Percentiles rank a stretch among this genome's conserved stretches.
phyloP scores from a whole-genome alignment of 1,140 invertebrate genomes.

The Proctacanthus coquilletti region DNA sequence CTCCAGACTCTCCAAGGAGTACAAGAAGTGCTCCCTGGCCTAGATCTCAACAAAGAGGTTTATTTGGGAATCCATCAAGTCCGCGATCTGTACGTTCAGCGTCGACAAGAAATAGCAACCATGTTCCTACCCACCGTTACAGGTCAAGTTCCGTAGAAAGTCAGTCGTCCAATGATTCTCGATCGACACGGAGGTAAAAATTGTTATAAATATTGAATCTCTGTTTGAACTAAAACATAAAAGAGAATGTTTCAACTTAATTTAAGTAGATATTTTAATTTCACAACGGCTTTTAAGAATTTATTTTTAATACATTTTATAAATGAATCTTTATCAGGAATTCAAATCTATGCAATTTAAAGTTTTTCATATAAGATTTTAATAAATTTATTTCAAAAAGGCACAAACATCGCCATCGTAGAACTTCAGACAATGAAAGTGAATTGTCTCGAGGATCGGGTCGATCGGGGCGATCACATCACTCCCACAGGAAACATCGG shows the following conservation, averaged over 20 bases:
- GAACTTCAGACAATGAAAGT: slow-evolving; percentile 75
- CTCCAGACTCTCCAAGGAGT: slow-evolving; percentile 53
- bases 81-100: slow-evolving; percentile 52
- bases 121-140: slow-evolving; percentile 21
- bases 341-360: too few relatives aligned
- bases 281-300: too few relatives aligned
- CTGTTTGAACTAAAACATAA: too few relatives aligned
- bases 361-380: too few relatives aligned
- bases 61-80: slow-evolving; percentile 45
- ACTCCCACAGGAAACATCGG: slow-evolving; percentile 47
- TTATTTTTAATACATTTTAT: too few relatives aligned
- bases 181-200: slow-evolving; percentile 43
- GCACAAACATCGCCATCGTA: slow-evolving; percentile 58
- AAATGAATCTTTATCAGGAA: too few relatives aligned
- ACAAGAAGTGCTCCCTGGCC: slow-evolving; percentile 72
- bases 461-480: slow-evolving; percentile 41
- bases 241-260: too few relatives aligned
- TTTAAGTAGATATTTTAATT: too few relatives aligned
- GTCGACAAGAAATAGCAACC: slow-evolving; percentile 19
- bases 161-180: slow-evolving; percentile 64
- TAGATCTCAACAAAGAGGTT: slow-evolving; percentile 46
- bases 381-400: too few relatives aligned
- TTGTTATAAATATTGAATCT: neutral
- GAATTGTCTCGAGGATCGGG: slow-evolving; percentile 69
- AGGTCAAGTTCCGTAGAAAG: slow-evolving; percentile 60